Evolutionary conservation across 2,888 invertebrate genomes (phyloP), one percentile per base, ranked within the genome.

Genomic region (Drosophila mayaguana): DNA sequence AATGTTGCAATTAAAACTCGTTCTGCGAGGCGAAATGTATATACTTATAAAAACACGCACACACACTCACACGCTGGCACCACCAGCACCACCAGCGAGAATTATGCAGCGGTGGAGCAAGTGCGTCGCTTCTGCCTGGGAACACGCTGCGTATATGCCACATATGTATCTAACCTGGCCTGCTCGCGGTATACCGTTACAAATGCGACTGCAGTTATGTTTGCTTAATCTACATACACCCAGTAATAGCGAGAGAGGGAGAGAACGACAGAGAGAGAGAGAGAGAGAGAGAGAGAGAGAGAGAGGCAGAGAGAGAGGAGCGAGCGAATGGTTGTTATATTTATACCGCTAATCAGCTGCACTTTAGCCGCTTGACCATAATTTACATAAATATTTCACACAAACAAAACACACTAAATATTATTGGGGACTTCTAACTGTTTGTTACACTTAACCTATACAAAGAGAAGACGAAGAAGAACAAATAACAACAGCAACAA

Each of bases 301-400:
- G 28, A 7, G 16, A 3, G 7, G 14, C 4, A 38, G n/a, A 3
- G n/a, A 8, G 16, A 2, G 36, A 16, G 14, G 8, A 38, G n/a
- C 7, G n/a, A 8, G 16, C 2, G 36, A 16, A 38, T 16, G 16
- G 34, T 43, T 40, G 63, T 61, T 61, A 50, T 32, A 25, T 61
- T 83, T 82, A 81, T 86, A 87, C 86, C 86, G 86, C 88, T 87
- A 87, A 87, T 88, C 86, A 81, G 88, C 86, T 86, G 88, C 86
- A 87, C 74, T 86, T 87, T 88, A 78, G 80, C 81, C 80, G 86
- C 72, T 87, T 67, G 73, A 66, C 74, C 63, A 54, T 68, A 88
- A 87, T 87, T 87, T 87, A 82, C 86, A 87, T 87, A 87, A 87
- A 88, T 88, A 87, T 88, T 87, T 87, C 86, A 88, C 86, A 80